Base-by-base conservation (phyloP, 2,797 vertebrate genomes). In the Allobates femoralis region DNA sequence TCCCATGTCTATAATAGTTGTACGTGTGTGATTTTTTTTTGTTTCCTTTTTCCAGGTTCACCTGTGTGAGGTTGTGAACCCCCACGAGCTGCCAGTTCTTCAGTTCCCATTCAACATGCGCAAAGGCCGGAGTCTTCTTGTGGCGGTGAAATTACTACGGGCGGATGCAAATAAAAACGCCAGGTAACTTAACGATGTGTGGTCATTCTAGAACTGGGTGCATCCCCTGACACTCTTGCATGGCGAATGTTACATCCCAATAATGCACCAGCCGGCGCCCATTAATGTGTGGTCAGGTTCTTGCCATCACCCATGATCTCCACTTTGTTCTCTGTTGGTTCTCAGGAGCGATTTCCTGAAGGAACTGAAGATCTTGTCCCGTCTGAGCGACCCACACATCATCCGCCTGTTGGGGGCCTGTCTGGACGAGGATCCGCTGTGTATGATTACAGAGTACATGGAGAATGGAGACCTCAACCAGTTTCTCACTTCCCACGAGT, bases 361-460 rank as follows among this genome's bases (percentile, higher is more conserved):
- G 90, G 98, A 99, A 88, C 96, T 98, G 56, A 97, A 98, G 92
- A 98, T 98, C 89, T 92, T 99, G 94, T 98, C 97, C 0, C 95
- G 97, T 18, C 93, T 99, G 71, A 97, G 97, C 90, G 97, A 99
- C 91, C 96, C 96, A 0, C 97, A 99, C 93, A 99, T 98, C 91
- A 97, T 99, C 89, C 94, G 95, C 28, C 94, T 98, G 85, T 93
- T 99, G 92, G 97, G 98, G 0, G 97, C 98, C 90, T 98, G 97
- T 50, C 95, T 97, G 91, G 96, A 96, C 91, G 96, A 96, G 0
- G 97, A 98, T 85, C 97, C 97, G 0, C 94, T 98, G 75, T 98
- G 96, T 83, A 98, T 99, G 97, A 96, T 99, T 80, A 99, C 97
- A 0, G 97, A 99, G 89, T 99, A 98, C 93, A 99, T 99, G 97